Evolutionary conservation across 2,888 invertebrate species (phyloP), one percentile per base, ranked within the genome.

Genomic region (Neuroscelio doddi): DNA sequence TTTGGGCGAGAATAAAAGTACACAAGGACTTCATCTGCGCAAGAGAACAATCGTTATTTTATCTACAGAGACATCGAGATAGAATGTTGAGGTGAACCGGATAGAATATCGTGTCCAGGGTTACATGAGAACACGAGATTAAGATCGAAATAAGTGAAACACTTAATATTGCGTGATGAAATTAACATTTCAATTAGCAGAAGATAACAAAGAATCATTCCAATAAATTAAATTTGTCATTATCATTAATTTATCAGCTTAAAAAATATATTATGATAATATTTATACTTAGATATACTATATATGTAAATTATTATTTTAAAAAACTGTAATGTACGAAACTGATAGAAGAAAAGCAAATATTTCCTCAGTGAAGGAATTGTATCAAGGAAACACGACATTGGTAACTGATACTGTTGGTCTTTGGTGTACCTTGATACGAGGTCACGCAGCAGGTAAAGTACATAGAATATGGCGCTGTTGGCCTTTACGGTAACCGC

Each of bases 41-140:
- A n/a, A 36, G 29, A 15, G 39, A 42, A 52, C 26, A 55, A 38
- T 21, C 17, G 14, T 50, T 52, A 58, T 39, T 57, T 66, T 69
- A 71, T 74, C 73, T 75, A 72, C 68, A 68, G 59, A 53, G 53
- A 70, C 71, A 67, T 55, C 71, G 39, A 69, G 72, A 76, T 77
- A 70, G 73, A 75, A 77, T 72, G 72, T 77, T 76, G 73, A 79
- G 77, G 77, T 73, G 69, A 78, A 64, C 73, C 47, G 74, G 72
- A 77, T 73, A 71, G 72, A 72, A 78, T 76, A 77, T 77, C 67
- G 68, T 70, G 76, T 72, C 67, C 80, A 80, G 76, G 77, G 76
- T 73, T 78, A 71, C 14, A 34, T 3, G 30, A 30, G 26, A 5
- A 26, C 26, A 26, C 26, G 8, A 36, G 36, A 36, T 36, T 36